Base-by-base conservation (phyloP, 2,797 vertebrate genomes). In the Ataeniobius toweri region DNA sequence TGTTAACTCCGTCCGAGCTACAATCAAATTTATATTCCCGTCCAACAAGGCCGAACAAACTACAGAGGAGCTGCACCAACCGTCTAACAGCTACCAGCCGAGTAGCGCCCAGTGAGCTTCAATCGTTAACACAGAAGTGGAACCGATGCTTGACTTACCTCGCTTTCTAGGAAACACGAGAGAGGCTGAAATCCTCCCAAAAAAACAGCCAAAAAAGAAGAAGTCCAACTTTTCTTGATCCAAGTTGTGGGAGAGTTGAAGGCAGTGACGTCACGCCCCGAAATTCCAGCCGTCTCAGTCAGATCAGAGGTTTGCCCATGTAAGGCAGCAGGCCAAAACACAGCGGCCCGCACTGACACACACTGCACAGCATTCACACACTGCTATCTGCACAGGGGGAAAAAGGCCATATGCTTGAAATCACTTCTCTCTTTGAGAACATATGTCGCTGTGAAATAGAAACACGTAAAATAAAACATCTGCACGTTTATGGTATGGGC, bases 301-400 rank as follows among this genome's bases (percentile, higher is more conserved):
- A 85, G 91, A 87, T 73, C 81, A 89, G 89, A 93, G 93, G 93
- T 94, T 95, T 96, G 96, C 94, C 96, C 96, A 96, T 96, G 95
- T 96, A 96, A 95, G 96, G 95, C 95, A 96, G 94, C 93, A 85
- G 93, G 87, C 82, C 85, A 79, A 31, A 71, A 63, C 77, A 74
- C 13, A 3, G 78, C 61, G 71, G 73, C 61, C 63, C 31, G 8
- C 50, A 9, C 55, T 8, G 76, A 56, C 26, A 6, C 68, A 9
- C 46, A 5, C 67, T 22, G 26, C 51, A 46, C 75, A 6, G 22
- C 73, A 36, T 16, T 18, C 63, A 68, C 65, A 26, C 24, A 14
- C 67, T 46, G 67, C 67, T 69, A 24, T 26, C 39, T 46, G 67
- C 67, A 69, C 41, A 41, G 10, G 26, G 41, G n/a, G 41, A 9